Evolutionary conservation across 2,113 vertebrate species (phyloP).

Genomic region (Carassius carassius): DNA sequence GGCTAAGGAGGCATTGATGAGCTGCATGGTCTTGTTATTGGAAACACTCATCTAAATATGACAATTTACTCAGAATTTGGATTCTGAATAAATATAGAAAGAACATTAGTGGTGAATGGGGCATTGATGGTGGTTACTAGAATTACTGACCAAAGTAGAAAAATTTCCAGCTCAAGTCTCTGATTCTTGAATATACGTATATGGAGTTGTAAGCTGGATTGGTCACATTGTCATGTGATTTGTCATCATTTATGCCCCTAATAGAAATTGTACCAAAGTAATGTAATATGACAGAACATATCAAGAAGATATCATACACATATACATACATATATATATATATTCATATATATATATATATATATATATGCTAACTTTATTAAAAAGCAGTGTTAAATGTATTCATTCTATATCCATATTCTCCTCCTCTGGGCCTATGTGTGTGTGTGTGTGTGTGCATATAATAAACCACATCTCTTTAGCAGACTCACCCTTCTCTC

Average conservation of each 20-base stretch:
- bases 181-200: background rate
- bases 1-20: slow-evolving; percentile 4
- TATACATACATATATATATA: no score
- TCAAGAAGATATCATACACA: background rate
- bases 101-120: background rate
- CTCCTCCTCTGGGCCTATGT: background rate
- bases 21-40: background rate
- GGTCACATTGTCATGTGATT: background rate
- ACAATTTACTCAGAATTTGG: background rate
- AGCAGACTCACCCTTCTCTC: slow-evolving; percentile 8
- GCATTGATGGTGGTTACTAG: background rate
- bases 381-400: background rate
- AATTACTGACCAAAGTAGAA: background rate
- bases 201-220: background rate
- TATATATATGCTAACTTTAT: background rate
- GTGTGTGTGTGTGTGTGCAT: background rate
- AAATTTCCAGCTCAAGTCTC: background rate
- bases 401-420: background rate
- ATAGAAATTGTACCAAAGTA: background rate
- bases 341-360: no score
- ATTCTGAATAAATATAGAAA: no score
- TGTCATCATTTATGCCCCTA: background rate
- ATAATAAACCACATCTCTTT: background rate
- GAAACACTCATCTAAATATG: background rate
- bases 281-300: background rate